A percentile compares a stretch with the other conserved stretches of the same genome.
phyloP scores from a whole-genome alignment of 2,113 vertebrate species.

The Semnornis frantzii region DNA sequence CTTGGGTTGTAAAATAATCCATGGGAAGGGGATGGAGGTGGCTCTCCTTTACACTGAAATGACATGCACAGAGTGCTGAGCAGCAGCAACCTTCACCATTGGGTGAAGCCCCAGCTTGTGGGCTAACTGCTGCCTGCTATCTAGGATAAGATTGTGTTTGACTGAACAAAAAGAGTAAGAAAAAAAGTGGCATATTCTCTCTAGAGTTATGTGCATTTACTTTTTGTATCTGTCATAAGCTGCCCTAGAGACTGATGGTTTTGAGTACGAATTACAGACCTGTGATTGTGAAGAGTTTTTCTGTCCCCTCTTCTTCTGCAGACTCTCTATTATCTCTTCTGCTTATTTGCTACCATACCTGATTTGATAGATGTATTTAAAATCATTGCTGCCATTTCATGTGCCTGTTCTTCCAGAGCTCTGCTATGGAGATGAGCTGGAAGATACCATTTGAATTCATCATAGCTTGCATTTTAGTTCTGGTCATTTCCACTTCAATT shows the following conservation, averaged over 20 bases:
- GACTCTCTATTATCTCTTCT: neutral
- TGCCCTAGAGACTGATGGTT: neutral
- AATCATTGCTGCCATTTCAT: neutral
- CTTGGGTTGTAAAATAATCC: neutral
- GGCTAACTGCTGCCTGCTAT: neutral
- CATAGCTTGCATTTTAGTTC: conserved; percentile 14
- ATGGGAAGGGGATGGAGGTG: neutral
- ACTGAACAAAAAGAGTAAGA: neutral
- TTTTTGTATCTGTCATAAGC: neutral
- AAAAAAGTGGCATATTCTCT: neutral
- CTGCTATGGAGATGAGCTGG: conserved; percentile 3
- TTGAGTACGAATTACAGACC: neutral
- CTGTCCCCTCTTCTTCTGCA: neutral
- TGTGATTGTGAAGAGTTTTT: neutral
- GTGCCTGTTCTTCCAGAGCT: conserved; percentile 18
- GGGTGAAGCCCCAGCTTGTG: neutral
- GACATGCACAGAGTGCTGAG: neutral
- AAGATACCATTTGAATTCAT: neutral
- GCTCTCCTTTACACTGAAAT: neutral
- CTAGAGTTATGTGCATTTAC: neutral
- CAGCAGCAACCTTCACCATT: neutral
- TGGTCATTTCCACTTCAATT: conserved; percentile 51
- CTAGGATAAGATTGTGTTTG: neutral
- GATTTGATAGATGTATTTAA: conserved; percentile 17
- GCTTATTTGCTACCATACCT: neutral